phyloP scores from a whole-genome alignment of 1,140 invertebrate species.

The Mizuhopecten yessoensis region DNA sequence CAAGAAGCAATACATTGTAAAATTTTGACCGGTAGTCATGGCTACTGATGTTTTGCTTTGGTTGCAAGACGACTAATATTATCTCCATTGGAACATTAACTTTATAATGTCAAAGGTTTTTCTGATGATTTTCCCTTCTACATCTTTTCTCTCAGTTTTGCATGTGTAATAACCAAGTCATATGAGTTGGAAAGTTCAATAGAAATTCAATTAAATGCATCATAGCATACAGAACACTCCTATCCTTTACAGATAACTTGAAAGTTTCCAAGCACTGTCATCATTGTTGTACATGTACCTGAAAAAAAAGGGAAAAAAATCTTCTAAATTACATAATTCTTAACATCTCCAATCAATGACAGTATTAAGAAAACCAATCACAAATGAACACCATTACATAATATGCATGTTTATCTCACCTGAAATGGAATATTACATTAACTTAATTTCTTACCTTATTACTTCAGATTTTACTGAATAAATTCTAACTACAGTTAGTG shows the following conservation, averaged over 20 bases:
- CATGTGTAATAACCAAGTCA: neutral
- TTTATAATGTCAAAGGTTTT: neutral
- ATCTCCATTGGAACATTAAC: conserved; percentile 69
- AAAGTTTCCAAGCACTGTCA: neutral
- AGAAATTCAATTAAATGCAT: neutral
- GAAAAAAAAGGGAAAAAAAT: neutral
- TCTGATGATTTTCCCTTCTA: neutral
- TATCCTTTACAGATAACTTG: too few species aligned
- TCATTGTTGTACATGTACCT: neutral
- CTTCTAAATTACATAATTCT: too few species aligned
- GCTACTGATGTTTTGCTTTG: conserved; percentile 66
- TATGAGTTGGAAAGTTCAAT: neutral
- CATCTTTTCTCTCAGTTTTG: neutral
- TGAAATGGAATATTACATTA: too few species aligned
- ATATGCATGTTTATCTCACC: too few species aligned
- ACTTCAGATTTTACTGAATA: too few species aligned
- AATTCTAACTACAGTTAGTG: too few species aligned
- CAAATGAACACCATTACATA: too few species aligned
- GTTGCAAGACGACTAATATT: conserved; percentile 73
- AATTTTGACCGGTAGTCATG: conserved; percentile 70
- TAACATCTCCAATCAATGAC: too few species aligned
- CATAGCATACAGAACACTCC: neutral
- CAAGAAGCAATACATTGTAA: conserved; percentile 75
- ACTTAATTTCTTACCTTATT: too few species aligned
- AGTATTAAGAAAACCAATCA: too few species aligned